A percentile compares a stretch with the other conserved stretches of the same genome.
phyloP scores from a whole-genome alignment of 53 echinoderm and acorn worm genomes.

The Paracentrotus lividus region DNA sequence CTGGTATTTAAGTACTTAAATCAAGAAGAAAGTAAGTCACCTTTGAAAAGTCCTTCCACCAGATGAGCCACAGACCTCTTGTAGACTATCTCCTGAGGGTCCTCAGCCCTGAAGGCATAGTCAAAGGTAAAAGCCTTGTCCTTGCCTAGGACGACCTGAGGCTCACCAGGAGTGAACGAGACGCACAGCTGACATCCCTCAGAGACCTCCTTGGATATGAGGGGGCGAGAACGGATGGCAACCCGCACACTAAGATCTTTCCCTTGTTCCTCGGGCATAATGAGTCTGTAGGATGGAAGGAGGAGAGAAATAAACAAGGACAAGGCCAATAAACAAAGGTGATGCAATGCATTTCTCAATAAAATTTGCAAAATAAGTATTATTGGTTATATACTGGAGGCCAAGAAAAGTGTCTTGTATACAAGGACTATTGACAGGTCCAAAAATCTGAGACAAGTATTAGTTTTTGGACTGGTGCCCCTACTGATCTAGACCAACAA shows the following conservation, averaged over 20 bases:
- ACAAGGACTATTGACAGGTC: too few relatives aligned
- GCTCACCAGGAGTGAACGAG: conserved; percentile 80
- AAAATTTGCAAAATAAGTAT: too few relatives aligned
- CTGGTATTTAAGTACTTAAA: not conserved
- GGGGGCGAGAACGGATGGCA: conserved; percentile 88
- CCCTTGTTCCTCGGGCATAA: conserved; percentile 79
- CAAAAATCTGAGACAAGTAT: too few relatives aligned
- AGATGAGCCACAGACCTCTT: conserved; percentile 77
- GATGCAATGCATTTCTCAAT: not conserved
- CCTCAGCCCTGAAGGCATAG: conserved; percentile 85
- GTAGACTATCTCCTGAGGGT: conserved; percentile 80
- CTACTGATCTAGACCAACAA: too few relatives aligned
- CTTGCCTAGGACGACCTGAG: conserved; percentile 96
- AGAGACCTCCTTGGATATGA: conserved; percentile 87
- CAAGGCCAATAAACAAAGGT: not conserved
- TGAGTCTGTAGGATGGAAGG: not conserved
- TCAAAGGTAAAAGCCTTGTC: conserved; percentile 98
- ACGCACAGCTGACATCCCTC: conserved; percentile 95
- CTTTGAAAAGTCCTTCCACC: conserved; percentile 96
- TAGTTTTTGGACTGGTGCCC: too few relatives aligned
- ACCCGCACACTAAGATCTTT: conserved; percentile 92
- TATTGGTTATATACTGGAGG: too few relatives aligned
- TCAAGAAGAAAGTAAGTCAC: conserved; percentile 63
- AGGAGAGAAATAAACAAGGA: not conserved
- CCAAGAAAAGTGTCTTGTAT: too few relatives aligned